Conservation (phyloP, 2,888 invertebrate genomes). For the Megalurothrips usitatus region DNA sequence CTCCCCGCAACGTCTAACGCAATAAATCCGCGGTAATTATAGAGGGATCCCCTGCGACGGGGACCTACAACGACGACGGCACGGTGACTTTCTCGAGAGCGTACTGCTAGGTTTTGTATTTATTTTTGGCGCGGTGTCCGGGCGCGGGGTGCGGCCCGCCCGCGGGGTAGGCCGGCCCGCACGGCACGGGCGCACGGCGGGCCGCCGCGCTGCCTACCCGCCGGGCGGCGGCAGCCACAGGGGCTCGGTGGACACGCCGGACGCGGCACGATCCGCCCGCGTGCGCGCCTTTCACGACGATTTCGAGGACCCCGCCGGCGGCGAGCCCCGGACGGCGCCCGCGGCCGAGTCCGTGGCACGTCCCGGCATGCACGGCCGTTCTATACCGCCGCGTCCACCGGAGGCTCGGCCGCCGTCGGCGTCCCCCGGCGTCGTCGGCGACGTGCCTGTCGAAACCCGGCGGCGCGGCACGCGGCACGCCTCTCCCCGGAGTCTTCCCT, state of each 20-base stretch:
- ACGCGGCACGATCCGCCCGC: background rate
- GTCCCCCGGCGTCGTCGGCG: too few relatives aligned
- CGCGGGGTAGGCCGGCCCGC: too few relatives aligned
- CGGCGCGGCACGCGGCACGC: background rate
- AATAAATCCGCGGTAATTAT: background rate
- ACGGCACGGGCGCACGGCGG: too few relatives aligned
- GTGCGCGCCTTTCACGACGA: background rate
- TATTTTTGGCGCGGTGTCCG: too few relatives aligned
- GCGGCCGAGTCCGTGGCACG: background rate
- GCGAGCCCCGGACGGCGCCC: background rate
- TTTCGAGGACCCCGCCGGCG: background rate
- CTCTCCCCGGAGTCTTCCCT: background rate
- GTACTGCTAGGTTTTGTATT: too few relatives aligned
- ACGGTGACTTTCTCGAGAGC: too few relatives aligned
- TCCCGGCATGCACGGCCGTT: background rate
- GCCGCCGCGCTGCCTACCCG: too few relatives aligned
- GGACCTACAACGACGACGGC: too few relatives aligned
- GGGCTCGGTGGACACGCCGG: too few relatives aligned
- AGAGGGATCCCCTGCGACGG: background rate
- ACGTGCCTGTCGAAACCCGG: background rate
- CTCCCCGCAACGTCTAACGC: background rate
- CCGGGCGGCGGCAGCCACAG: too few relatives aligned
- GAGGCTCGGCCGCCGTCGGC: too few relatives aligned
- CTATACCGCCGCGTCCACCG: background rate
- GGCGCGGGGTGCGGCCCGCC: too few relatives aligned